phyloP scores from a whole-genome alignment of 2,888 invertebrate genomes.

The Leptopilina myrica region DNA sequence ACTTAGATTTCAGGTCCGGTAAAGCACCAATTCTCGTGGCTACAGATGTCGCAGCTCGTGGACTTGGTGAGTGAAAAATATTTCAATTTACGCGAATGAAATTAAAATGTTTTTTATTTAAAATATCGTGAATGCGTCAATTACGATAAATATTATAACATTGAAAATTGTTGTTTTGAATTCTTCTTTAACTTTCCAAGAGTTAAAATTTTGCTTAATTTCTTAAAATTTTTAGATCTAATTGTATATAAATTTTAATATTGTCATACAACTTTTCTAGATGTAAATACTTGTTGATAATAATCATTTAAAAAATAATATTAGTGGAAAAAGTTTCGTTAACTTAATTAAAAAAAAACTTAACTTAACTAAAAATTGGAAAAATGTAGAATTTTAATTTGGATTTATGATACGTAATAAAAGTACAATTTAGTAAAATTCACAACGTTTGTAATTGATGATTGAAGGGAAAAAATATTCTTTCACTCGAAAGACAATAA shows the following conservation, averaged over 20 bases:
- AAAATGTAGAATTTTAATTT: no score
- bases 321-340: constrained; percentile 23
- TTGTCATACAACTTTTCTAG: not conserved
- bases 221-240: constrained; percentile 22
- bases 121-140: constrained; percentile 12
- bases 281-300: not conserved
- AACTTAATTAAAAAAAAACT: no score
- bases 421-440: not conserved
- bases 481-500: no score
- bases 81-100: constrained; percentile 25
- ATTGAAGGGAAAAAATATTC: no score
- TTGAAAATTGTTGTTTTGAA: constrained; percentile 4
- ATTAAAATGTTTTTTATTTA: not conserved
- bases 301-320: not conserved
- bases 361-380: no score
- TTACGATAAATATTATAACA: constrained; percentile 11
- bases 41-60: constrained; percentile 96
- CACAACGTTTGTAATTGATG: no score
- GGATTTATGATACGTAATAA: no score
- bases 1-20: constrained; percentile 88
- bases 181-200: not conserved
- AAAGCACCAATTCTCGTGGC: constrained; percentile 94
- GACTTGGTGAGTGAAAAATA: constrained; percentile 83
- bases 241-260: constrained; percentile 21
- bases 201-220: not conserved